phyloP scores from a whole-genome alignment of 2,888 invertebrate genomes.

The Cheilosia soror region DNA sequence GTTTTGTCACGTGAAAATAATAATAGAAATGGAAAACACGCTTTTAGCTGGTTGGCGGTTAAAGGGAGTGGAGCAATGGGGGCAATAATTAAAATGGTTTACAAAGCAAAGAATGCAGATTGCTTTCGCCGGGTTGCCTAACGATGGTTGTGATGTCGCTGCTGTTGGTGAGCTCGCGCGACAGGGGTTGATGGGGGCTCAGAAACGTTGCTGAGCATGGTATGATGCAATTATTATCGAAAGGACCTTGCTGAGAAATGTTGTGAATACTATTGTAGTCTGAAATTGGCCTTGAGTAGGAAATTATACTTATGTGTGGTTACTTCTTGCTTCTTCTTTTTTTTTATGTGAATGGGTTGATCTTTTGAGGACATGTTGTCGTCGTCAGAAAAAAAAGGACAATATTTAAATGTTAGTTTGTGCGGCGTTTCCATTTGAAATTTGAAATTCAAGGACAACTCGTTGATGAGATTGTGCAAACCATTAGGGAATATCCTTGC shows the following conservation, averaged over 20 bases:
- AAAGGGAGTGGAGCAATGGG: conserved; percentile 4
- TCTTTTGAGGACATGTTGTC: conserved; percentile 7
- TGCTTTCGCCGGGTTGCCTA: conserved; percentile 40
- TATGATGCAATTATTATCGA: conserved; percentile 69
- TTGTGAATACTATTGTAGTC: conserved; percentile 44
- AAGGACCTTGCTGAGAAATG: conserved; percentile 59
- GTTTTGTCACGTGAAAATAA: conserved; percentile 64
- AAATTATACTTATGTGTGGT: conserved; percentile 34
- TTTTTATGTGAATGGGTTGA: conserved; percentile 15
- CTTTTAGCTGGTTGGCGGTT: conserved; percentile 41
- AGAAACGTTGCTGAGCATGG: conserved; percentile 47
- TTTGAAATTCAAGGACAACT: conserved; percentile 39
- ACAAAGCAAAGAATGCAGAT: conserved; percentile 61
- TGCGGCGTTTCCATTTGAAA: conserved; percentile 13
- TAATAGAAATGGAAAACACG: conserved; percentile 59
- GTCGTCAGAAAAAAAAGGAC: not conserved
- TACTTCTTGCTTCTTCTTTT: conserved; percentile 21
- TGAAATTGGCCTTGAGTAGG: conserved; percentile 68
- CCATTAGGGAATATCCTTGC: not conserved
- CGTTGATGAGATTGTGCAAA: conserved; percentile 15
- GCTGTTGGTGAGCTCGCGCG: not conserved
- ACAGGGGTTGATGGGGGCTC: conserved; percentile 25
- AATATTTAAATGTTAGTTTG: conserved; percentile 24
- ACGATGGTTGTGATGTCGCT: conserved; percentile 26
- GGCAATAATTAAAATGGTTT: conserved; percentile 57